These are phyloP conservation scores for Marcusenius ussheri DNA, from an alignment of 2,113 vertebrate genomes.

Conservation along the genomic window DNA sequence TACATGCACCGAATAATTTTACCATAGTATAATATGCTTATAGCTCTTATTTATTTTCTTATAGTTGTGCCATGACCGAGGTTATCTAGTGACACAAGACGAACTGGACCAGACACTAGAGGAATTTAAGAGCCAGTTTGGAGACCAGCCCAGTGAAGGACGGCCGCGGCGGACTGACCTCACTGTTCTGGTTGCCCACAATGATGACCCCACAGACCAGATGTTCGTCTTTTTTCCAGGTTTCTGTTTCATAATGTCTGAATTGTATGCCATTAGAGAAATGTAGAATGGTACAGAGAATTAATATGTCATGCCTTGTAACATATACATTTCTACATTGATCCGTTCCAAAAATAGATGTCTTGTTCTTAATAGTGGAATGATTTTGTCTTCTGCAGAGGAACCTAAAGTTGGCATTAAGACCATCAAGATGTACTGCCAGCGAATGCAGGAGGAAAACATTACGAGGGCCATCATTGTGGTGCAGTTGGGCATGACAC, in stretches of 20 bases:
- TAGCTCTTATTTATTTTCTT: background rate
- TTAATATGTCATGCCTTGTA: background rate
- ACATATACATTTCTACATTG: background rate
- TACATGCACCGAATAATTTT: background rate
- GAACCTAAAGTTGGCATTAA: conserved; percentile 96
- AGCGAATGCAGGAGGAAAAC: conserved; percentile 97
- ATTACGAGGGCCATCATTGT: conserved; percentile 91
- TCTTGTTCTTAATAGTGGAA: background rate
- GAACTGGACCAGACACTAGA: conserved; percentile 94
- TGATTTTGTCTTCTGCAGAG: conserved; percentile 57
- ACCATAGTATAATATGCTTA: background rate
- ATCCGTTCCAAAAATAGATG: background rate
- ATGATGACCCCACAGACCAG: conserved; percentile 94
- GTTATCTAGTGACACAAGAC: conserved; percentile 92
- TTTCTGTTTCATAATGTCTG: conserved; percentile 39
- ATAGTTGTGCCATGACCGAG: conserved; percentile 87
- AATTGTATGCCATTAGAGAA: background rate
- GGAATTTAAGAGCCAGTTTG: conserved; percentile 90
- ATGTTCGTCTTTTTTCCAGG: conserved; percentile 98
- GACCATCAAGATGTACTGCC: conserved; percentile 97
- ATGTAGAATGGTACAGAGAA: background rate
- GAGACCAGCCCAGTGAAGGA: conserved; percentile 90
- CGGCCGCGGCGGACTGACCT: conserved; percentile 84
- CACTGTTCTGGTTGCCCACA: conserved; percentile 91
- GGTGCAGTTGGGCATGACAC: conserved; percentile 96